phyloP scores from a whole-genome alignment of 2,797 vertebrate genomes.

The Cynopterus sphinx region DNA sequence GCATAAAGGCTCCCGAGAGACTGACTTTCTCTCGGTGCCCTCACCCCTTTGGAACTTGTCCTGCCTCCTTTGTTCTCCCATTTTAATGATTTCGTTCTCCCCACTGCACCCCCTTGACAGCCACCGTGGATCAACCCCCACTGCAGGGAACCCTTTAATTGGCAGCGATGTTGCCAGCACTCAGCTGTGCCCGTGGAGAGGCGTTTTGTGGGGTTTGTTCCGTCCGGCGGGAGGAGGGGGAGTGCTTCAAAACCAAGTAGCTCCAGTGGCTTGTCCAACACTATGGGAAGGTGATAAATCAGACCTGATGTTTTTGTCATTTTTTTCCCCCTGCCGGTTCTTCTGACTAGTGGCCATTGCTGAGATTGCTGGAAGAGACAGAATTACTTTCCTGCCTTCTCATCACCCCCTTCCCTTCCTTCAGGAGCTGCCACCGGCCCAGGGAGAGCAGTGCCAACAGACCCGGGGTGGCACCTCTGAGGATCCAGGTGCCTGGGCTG shows the following conservation, averaged over 20 bases:
- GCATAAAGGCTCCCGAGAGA: conserved; percentile 21
- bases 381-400: conserved; percentile 60
- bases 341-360: conserved; percentile 77
- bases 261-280: conserved; percentile 77
- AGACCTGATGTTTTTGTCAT: conserved; percentile 59
- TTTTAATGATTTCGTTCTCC: conserved; percentile 84
- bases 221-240: conserved; percentile 43
- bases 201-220: conserved; percentile 81
- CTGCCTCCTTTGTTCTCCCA: conserved; percentile 80
- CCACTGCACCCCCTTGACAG: conserved; percentile 64
- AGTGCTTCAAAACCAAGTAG: conserved; percentile 68
- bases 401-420: neutral
- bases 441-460: fast-evolving
- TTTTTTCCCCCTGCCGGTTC: conserved; percentile 61
- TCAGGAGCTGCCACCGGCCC: neutral
- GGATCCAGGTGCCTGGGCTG: neutral
- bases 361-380: conserved; percentile 61
- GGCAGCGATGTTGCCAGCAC: conserved; percentile 79
- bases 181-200: conserved; percentile 76
- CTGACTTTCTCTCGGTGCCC: conserved; percentile 71
- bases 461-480: neutral
- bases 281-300: conserved; percentile 77
- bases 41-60: conserved; percentile 78
- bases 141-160: conserved; percentile 85
- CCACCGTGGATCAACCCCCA: conserved; percentile 78